Evolutionary conservation across 2,888 invertebrate genomes (phyloP).

Genomic region (Cinara cedri): DNA sequence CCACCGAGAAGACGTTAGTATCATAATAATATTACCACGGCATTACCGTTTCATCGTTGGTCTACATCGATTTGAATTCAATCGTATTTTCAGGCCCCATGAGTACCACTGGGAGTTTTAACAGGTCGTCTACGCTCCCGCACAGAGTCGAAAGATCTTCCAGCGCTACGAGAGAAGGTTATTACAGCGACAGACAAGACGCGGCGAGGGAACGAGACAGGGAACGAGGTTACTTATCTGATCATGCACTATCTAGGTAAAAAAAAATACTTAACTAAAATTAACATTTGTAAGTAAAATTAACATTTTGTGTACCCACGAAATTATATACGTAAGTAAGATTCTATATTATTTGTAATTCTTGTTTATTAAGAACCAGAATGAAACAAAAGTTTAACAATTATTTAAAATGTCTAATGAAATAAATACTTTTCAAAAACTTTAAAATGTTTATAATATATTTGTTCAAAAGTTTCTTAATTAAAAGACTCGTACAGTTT

Average conservation of each 20-base stretch:
- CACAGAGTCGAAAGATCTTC: conserved; percentile 73
- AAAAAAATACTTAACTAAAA: not conserved
- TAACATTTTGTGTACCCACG: not conserved
- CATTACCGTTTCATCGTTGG: conserved; percentile 2
- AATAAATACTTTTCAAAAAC: not conserved
- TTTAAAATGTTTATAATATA: not conserved
- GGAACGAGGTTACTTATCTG: conserved; percentile 64
- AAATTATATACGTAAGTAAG: too few relatives aligned
- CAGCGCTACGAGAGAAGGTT: conserved; percentile 71
- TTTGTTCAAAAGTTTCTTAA: not conserved
- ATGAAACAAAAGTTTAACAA: too few relatives aligned
- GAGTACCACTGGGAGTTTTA: conserved; percentile 71
- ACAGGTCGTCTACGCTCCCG: conserved; percentile 83
- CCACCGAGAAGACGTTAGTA: conserved; percentile 84
- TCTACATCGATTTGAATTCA: not conserved
- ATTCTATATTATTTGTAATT: too few relatives aligned
- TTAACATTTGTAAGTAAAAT: not conserved
- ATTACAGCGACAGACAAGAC: conserved; percentile 88
- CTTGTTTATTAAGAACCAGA: not conserved
- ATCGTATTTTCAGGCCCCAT: conserved; percentile 65
- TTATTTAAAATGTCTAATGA: not conserved
- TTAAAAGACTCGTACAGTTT: not conserved
- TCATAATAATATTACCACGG: not conserved
- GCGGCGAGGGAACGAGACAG: conserved; percentile 74
- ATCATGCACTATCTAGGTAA: conserved; percentile 56